A percentile compares a stretch with the other conserved stretches of the same genome.
phyloP scores from a whole-genome alignment of 2,888 invertebrate species.

The Marasmarcha lunaedactyla region DNA sequence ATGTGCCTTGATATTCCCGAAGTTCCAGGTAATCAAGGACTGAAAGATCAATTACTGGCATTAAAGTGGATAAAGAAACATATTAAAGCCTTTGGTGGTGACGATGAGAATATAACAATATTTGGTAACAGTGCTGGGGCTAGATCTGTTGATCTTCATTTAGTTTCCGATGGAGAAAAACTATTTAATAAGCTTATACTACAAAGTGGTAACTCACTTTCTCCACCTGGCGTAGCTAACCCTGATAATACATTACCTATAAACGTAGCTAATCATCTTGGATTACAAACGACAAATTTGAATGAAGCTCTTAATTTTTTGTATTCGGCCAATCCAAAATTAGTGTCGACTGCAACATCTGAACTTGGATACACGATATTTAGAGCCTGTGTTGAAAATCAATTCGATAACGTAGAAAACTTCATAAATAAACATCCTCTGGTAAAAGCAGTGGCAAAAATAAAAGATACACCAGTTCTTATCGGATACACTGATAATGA shows the following conservation, averaged over 20 bases:
- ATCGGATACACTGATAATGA: conserved; percentile 25
- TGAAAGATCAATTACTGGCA: conserved; percentile 18
- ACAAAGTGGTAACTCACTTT: conserved; percentile 29
- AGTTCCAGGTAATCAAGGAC: conserved; percentile 18
- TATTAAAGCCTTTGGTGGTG: conserved; percentile 18
- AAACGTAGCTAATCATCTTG: conserved; percentile 18
- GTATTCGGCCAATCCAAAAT: conserved; percentile 11
- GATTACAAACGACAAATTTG: conserved; percentile 14
- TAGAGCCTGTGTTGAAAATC: conserved; percentile 18
- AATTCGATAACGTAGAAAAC: conserved; percentile 14
- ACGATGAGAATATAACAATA: conserved; percentile 14
- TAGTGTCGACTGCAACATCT: conserved; percentile 17
- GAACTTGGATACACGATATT: conserved; percentile 22
- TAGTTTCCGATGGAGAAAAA: conserved; percentile 26
- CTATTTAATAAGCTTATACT: conserved; percentile 32
- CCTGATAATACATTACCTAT: conserved; percentile 14
- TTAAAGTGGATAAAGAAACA: conserved; percentile 17
- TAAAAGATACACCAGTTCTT: conserved; percentile 20
- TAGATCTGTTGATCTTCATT: conserved; percentile 20
- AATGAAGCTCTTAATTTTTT: conserved; percentile 20
- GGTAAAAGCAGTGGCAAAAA: conserved; percentile 11
- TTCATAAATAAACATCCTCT: conserved; percentile 18
- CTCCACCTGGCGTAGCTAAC: conserved; percentile 14
- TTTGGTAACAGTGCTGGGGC: conserved; percentile 17
- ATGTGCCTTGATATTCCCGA: conserved; percentile 18